Percentiles rank a stretch among this genome's conserved stretches.
Evolutionary conservation across 2,888 invertebrate species (phyloP).

Genomic region (Digitonthophagus gazella): DNA sequence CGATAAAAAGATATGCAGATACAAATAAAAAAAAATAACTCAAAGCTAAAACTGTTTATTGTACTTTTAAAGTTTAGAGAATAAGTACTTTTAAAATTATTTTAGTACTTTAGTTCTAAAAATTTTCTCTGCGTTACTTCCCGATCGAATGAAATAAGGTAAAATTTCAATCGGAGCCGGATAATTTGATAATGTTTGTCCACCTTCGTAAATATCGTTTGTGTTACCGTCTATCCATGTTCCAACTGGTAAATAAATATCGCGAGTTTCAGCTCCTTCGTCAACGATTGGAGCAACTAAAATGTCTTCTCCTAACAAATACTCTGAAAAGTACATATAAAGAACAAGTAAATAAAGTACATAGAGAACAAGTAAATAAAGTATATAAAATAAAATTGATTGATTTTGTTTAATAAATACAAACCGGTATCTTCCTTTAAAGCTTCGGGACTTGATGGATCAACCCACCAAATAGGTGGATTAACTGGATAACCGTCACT

Average conservation of each 20-base stretch:
- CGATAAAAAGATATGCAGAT: not conserved
- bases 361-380: no score
- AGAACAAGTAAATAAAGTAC: not conserved
- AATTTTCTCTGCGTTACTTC: slow-evolving; percentile 22
- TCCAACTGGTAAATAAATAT: slow-evolving; percentile 75
- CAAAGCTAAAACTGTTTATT: no score
- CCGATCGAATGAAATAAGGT: slow-evolving; percentile 61
- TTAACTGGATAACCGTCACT: slow-evolving; percentile 69
- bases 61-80: no score
- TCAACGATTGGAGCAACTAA: slow-evolving; percentile 75
- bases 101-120: not conserved
- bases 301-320: slow-evolving; percentile 72
- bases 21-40: no score
- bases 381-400: not conserved
- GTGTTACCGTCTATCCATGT: slow-evolving; percentile 63
- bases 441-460: slow-evolving; percentile 25
- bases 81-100: not conserved
- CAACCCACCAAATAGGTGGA: slow-evolving; percentile 81
- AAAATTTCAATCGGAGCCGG: slow-evolving; percentile 65
- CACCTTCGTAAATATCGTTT: slow-evolving; percentile 19
- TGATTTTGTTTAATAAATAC: not conserved
- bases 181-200: slow-evolving; percentile 62
- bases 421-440: slow-evolving; percentile 27
- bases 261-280: slow-evolving; percentile 60
- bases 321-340: slow-evolving; percentile 58